phyloP scores from a whole-genome alignment of 2,888 invertebrate genomes.

The Capitulum mitella region DNA sequence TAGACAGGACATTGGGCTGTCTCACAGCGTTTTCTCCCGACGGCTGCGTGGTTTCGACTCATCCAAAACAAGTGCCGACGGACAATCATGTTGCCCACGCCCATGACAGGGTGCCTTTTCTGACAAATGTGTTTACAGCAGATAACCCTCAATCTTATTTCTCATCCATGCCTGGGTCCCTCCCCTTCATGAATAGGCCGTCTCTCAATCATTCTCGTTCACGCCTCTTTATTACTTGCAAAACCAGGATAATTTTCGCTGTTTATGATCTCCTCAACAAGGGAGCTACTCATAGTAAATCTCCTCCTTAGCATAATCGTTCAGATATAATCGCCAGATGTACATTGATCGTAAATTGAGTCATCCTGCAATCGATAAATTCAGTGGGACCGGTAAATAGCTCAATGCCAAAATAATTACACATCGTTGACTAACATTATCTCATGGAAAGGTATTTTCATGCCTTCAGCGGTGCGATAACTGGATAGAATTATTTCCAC shows the following conservation, averaged over 20 bases:
- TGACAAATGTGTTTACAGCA: constrained; percentile 20
- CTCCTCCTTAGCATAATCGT: neutral
- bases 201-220: constrained; percentile 22
- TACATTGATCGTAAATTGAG: constrained; percentile 11
- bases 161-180: neutral
- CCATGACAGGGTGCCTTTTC: neutral
- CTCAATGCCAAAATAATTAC: neutral
- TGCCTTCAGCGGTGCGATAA: too few relatives aligned
- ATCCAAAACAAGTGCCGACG: neutral
- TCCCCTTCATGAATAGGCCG: constrained; percentile 16
- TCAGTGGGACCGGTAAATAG: neutral
- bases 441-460: neutral
- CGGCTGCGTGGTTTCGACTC: neutral
- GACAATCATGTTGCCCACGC: neutral
- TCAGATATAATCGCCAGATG: neutral
- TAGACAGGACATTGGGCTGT: too few relatives aligned
- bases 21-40: too few relatives aligned
- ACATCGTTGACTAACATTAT: neutral
- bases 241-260: neutral
- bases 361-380: neutral
- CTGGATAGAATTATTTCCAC: too few relatives aligned
- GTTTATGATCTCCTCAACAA: neutral
- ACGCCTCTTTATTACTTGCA: constrained; percentile 23
- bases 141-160: constrained; percentile 13
- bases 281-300: neutral